Base-by-base conservation (phyloP, 2,797 vertebrate species). In the Mycteria americana region DNA sequence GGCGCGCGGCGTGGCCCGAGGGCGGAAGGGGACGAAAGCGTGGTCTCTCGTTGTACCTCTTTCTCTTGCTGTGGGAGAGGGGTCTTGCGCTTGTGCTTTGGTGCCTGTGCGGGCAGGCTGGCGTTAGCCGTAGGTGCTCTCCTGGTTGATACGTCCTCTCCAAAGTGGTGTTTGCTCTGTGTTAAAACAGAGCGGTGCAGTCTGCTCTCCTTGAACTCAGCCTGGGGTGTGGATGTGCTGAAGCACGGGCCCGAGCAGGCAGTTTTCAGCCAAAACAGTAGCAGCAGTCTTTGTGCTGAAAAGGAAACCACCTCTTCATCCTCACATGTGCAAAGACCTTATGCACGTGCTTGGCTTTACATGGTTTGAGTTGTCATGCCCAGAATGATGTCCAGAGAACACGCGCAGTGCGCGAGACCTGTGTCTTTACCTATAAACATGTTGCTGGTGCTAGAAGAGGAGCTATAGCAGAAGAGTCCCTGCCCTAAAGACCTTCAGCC, bases 321-420 rank as follows among this genome's bases (percentile, higher is more conserved):
- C 18, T 54, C 19, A 6, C 0, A 0, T 0, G 1, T 11, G 24
- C n/a, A 6, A 3, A 17, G 60, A 23, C 35, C 35, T 50, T 43
- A 0, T 0, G 12, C 43, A 10, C 0, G 0, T 19, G 39, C 37
- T 91, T 65, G 39, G 18, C 33, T 51, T 50, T 33, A 13, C 22
- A 54, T 68, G 25, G 7, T 41, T 24, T 10, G 60, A 17, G 12
- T 17, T 37, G 33, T 53, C 9, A 0, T 9, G 43, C 24, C 41
- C 45, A 17, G 18, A 37, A 7, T 22, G 33, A 30, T 1, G 9
- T 10, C 24, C 54, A 23, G 73, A 37, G 41, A 56, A 6, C 22
- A 9, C 8, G 8, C 4, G 2, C 24, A 3, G 25, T 5, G 33
- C 13, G 10, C 1, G 3, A 45, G 31, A 57, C 33, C 15, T 21